Conservation (phyloP, 2,113 vertebrate species). For the Spilogale gracilis region DNA sequence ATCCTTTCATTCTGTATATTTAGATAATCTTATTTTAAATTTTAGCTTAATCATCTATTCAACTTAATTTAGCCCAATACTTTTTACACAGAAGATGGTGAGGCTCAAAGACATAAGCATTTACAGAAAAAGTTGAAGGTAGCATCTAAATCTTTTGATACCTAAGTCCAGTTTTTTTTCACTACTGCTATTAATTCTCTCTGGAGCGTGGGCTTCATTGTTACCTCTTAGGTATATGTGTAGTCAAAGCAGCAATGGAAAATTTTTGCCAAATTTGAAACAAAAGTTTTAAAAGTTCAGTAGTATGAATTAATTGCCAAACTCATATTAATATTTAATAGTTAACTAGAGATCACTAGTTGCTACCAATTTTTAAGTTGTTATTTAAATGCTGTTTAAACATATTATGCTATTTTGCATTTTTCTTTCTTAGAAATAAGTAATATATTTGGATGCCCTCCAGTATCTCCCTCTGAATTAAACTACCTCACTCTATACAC, state of each 20-base stretch:
- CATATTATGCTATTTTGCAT: slow-evolving; percentile 39
- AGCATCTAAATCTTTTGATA: not conserved
- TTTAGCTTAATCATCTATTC: not conserved
- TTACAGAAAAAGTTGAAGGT: slow-evolving; percentile 13
- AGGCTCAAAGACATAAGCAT: not conserved
- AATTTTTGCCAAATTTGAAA: not conserved
- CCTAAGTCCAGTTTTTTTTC: not conserved
- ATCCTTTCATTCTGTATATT: not conserved
- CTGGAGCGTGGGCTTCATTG: not conserved
- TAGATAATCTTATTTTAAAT: not conserved
- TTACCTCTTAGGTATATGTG: not conserved
- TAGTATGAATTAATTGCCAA: slow-evolving; percentile 28
- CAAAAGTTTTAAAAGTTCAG: not conserved
- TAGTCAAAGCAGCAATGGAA: slow-evolving; percentile 2
- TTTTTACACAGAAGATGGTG: not conserved
- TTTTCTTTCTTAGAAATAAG: slow-evolving; percentile 62
- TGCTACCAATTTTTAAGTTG: slow-evolving; percentile 20
- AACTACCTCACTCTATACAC: slow-evolving; percentile 69
- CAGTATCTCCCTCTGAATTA: slow-evolving; percentile 66
- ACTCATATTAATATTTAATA: not conserved
- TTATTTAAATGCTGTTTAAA: slow-evolving; percentile 45
- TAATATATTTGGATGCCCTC: slow-evolving; percentile 61
- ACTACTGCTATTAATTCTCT: not conserved
- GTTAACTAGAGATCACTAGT: not conserved
- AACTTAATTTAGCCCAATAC: not conserved